Evolutionary conservation across 2,113 vertebrate species (phyloP).

Genomic region (Megaceryle maxima): DNA sequence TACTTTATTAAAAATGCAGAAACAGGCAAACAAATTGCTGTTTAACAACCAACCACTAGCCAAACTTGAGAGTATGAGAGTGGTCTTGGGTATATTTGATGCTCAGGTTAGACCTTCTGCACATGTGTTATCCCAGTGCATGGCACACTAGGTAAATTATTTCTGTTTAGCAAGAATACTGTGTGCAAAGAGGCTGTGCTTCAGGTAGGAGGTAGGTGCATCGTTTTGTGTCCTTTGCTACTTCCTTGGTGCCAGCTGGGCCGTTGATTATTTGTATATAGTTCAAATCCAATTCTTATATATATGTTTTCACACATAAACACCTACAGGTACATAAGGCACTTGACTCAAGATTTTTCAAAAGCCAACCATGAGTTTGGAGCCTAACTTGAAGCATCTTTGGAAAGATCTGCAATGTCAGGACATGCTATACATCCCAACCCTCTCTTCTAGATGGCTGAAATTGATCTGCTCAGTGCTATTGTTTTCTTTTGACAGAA

Average conservation of each 20-base stretch:
- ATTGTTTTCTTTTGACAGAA: not conserved
- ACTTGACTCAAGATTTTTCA: not conserved
- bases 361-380: not conserved
- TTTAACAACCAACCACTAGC: not conserved
- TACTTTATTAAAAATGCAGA: not conserved
- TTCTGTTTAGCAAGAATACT: not conserved
- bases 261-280: not conserved
- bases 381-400: not conserved
- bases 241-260: not conserved
- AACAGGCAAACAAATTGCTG: not conserved
- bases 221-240: not conserved
- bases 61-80: not conserved
- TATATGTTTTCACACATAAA: not conserved
- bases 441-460: not conserved
- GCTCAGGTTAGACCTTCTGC: not conserved
- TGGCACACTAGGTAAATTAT: not conserved
- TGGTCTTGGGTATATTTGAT: not conserved
- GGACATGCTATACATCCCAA: not conserved
- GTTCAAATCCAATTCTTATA: not conserved
- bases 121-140: not conserved
- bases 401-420: not conserved
- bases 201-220: not conserved
- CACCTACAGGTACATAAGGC: rapidly evolving
- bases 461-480: not conserved
- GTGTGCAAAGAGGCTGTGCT: not conserved